These are phyloP conservation scores for Natrix natrix DNA, from an alignment of 2,797 vertebrate species.

Conservation along the genomic window DNA sequence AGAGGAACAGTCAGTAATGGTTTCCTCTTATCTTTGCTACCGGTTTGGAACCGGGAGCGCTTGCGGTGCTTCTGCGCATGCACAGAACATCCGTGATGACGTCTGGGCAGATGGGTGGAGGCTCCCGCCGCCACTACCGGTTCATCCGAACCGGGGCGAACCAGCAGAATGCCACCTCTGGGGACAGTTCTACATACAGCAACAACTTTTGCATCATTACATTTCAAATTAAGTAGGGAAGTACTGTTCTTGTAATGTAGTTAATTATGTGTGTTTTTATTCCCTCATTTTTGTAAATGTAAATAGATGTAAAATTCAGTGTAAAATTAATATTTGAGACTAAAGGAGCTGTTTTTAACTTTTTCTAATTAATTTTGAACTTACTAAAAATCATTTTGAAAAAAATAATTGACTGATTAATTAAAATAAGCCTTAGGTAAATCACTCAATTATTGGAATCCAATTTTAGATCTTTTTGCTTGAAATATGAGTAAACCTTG, in stretches of 20 bases:
- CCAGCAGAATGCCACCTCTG: no score
- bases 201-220: background rate
- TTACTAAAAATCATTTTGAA: background rate
- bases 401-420: background rate
- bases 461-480: background rate
- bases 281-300: background rate
- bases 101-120: no score
- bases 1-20: background rate
- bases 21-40: no score
- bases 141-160: no score
- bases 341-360: background rate
- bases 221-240: background rate
- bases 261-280: background rate
- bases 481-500: background rate
- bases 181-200: background rate
- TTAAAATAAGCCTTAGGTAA: background rate
- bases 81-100: no score
- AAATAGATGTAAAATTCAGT: background rate
- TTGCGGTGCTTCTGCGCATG: no score
- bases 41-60: no score
- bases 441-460: background rate
- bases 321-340: background rate
- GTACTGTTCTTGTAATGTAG: background rate
- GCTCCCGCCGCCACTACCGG: no score
- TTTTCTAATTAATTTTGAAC: background rate